A percentile compares a stretch with the other conserved stretches of the same genome.
These are phyloP conservation scores for Heliconius hermathena DNA, from an alignment of 1,140 invertebrate species.

Conservation along the genomic window DNA sequence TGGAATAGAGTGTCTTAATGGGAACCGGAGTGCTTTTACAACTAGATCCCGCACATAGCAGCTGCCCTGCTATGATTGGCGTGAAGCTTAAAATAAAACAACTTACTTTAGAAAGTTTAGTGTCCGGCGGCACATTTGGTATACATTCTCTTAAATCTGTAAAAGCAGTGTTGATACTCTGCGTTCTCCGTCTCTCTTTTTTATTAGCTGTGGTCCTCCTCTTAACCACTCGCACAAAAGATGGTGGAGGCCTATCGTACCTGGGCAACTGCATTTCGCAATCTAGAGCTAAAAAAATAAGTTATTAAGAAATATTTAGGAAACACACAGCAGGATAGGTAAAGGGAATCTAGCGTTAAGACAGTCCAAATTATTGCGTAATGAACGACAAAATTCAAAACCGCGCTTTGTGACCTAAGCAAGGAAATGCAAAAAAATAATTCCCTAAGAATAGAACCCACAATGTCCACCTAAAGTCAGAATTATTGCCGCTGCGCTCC, in stretches of 20 bases:
- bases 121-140: conserved; percentile 97
- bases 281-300: conserved; percentile 52
- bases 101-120: conserved; percentile 92
- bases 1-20: too few relatives aligned
- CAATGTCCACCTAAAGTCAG: too few relatives aligned
- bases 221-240: conserved; percentile 86
- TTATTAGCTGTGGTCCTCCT: conserved; percentile 93
- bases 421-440: too few relatives aligned
- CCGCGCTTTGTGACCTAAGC: too few relatives aligned
- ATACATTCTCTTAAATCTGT: conserved; percentile 95
- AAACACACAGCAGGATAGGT: too few relatives aligned
- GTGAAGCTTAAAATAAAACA: neutral
- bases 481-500: too few relatives aligned
- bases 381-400: too few relatives aligned
- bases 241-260: conserved; percentile 64
- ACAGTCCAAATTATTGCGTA: too few relatives aligned
- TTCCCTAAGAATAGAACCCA: too few relatives aligned
- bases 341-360: too few relatives aligned
- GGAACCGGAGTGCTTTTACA: too few relatives aligned
- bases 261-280: conserved; percentile 70
- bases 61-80: neutral
- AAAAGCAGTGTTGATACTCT: conserved; percentile 97
- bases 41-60: too few relatives aligned
- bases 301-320: neutral
- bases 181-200: conserved; percentile 95